A percentile compares a stretch with the other conserved stretches of the same genome.
phyloP scores from a whole-genome alignment of 2,113 vertebrate genomes.

The Protobothrops mucrosquamatus region DNA sequence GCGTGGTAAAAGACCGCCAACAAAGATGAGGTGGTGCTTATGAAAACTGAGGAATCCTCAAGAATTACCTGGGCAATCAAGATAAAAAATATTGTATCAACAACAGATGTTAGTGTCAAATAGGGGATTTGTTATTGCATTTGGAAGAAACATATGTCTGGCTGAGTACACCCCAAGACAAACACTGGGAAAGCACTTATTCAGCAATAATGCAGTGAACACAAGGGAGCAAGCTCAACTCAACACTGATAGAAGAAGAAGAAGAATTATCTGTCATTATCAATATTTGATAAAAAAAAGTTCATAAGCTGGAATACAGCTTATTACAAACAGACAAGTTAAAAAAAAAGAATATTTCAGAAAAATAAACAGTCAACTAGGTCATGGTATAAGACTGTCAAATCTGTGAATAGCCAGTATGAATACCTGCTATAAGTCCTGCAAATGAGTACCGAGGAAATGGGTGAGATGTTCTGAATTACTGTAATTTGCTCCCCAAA shows the following conservation, averaged over 20 bases:
- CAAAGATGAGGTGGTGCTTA: not conserved
- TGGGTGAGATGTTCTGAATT: not conserved
- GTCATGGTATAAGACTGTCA: not conserved
- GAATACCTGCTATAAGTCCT: not conserved
- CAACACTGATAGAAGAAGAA: not conserved
- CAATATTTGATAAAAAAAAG: not conserved
- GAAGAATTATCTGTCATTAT: not conserved
- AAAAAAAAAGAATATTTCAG: not conserved
- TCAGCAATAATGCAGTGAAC: not conserved
- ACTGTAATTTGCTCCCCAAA: not conserved
- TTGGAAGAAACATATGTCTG: not conserved
- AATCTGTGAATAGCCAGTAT: constrained; percentile 5
- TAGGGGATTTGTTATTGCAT: not conserved
- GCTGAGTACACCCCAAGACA: not conserved
- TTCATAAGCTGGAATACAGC: not conserved
- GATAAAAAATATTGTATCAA: not conserved
- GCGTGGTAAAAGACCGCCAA: not conserved
- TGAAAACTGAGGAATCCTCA: not conserved
- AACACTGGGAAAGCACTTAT: not conserved
- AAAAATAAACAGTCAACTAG: not conserved
- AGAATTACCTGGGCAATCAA: not conserved
- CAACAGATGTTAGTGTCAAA: not conserved
- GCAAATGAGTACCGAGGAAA: not conserved
- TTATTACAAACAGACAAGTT: not conserved
- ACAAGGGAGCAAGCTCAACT: not conserved